Conservation (phyloP, 1,140 invertebrate species). For the Ectropis grisescens region DNA sequence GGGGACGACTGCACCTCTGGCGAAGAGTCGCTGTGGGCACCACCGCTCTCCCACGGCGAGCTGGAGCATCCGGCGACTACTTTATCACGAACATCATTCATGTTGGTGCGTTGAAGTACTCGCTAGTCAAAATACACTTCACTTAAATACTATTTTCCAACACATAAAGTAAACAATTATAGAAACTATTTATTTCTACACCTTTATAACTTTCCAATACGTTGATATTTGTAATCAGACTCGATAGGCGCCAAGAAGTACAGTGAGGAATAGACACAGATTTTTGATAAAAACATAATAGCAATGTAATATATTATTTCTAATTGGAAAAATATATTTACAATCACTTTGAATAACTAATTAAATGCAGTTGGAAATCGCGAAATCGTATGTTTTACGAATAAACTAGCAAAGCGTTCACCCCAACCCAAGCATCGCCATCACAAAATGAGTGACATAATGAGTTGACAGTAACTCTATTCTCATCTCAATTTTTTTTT, state of each 20-base stretch:
- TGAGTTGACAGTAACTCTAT: too few species aligned
- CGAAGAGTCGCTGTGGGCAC: conserved; percentile 47
- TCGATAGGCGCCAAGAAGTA: conserved; percentile 35
- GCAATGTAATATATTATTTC: conserved; percentile 16
- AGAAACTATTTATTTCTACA: conserved; percentile 6
- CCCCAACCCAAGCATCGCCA: conserved; percentile 56
- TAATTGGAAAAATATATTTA: conserved; percentile 12
- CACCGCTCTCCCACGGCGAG: conserved; percentile 53
- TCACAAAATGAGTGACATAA: conserved; percentile 24
- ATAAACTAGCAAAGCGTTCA: conserved; percentile 41
- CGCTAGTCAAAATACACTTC: conserved; percentile 3
- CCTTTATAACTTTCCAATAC: conserved; percentile 34
- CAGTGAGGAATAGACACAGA: conserved; percentile 11
- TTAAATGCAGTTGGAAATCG: conserved; percentile 16
- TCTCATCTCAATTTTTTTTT: too few species aligned
- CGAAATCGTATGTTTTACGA: conserved; percentile 32
- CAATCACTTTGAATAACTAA: conserved; percentile 5
- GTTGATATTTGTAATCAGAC: conserved; percentile 34
- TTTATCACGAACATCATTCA: conserved; percentile 69
- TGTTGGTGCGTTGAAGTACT: conserved; percentile 25
- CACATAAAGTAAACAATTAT: not conserved
- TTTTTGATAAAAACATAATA: conserved; percentile 25
- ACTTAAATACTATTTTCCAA: conserved; percentile 6
- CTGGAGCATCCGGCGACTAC: conserved; percentile 59
- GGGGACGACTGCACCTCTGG: conserved; percentile 57